A percentile compares a stretch with the other conserved stretches of the same genome.
These are phyloP conservation scores for Pyrgilauda ruficollis DNA, from an alignment of 2,113 vertebrate genomes.

Conservation along the genomic window DNA sequence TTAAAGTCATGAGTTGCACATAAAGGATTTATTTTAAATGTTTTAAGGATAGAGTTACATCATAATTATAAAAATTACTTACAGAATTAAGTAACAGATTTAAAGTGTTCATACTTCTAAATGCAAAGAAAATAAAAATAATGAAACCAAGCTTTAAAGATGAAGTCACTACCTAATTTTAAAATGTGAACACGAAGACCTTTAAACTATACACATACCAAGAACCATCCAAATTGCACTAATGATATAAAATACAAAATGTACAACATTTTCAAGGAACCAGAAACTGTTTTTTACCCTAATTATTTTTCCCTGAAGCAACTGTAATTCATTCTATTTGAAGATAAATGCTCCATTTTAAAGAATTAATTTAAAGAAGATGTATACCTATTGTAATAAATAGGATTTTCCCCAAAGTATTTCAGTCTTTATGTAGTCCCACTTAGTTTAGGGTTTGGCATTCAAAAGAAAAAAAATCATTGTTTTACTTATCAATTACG, in stretches of 20 bases:
- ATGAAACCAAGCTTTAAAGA: slow-evolving; percentile 76
- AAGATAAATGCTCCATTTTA: slow-evolving; percentile 50
- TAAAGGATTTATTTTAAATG: slow-evolving; percentile 87
- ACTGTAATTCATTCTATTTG: slow-evolving; percentile 57
- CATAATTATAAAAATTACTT: slow-evolving; percentile 90
- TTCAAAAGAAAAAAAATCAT: slow-evolving; percentile 54
- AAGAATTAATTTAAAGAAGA: slow-evolving; percentile 58
- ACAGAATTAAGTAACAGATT: slow-evolving; percentile 85
- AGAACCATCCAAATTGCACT: slow-evolving; percentile 82
- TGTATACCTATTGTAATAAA: slow-evolving; percentile 59
- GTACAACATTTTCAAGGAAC: slow-evolving; percentile 83
- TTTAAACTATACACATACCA: slow-evolving; percentile 82
- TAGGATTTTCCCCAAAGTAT: slow-evolving; percentile 35
- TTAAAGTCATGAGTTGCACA: slow-evolving; percentile 78
- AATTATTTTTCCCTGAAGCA: slow-evolving; percentile 44
- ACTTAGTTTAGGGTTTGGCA: slow-evolving; percentile 72
- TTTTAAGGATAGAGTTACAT: slow-evolving; percentile 88
- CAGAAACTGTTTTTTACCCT: slow-evolving; percentile 59
- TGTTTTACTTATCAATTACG: slow-evolving; percentile 38
- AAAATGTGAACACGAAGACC: slow-evolving; percentile 82
- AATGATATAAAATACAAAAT: slow-evolving; percentile 73
- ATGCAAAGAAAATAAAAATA: slow-evolving; percentile 83
- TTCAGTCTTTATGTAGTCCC: slow-evolving; percentile 23
- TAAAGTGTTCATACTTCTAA: slow-evolving; percentile 86
- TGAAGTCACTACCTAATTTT: slow-evolving; percentile 80